Conservation (phyloP, 2,113 vertebrate species). For the Nasalis larvatus region DNA sequence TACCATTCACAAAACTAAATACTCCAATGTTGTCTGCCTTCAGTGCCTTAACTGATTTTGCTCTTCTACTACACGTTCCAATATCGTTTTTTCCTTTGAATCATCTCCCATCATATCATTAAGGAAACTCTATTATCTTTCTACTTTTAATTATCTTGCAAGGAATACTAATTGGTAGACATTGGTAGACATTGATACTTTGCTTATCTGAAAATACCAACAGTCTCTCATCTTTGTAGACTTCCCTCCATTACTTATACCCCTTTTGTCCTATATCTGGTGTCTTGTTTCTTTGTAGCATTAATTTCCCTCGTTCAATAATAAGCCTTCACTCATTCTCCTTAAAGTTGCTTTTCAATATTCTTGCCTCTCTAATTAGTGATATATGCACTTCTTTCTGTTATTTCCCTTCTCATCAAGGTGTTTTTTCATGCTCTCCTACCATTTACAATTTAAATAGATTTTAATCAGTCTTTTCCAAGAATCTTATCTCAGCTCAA, state of each 20-base stretch:
- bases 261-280: not conserved
- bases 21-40: not conserved
- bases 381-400: too few relatives aligned
- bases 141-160: not conserved
- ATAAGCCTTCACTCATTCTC: not conserved
- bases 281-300: not conserved
- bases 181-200: not conserved
- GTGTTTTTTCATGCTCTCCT: not conserved
- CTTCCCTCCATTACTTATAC: not conserved
- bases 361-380: not conserved
- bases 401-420: not conserved
- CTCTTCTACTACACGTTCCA: not conserved
- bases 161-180: not conserved
- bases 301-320: not conserved
- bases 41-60: not conserved
- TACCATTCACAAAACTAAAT: not conserved
- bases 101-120: not conserved
- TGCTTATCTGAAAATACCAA: not conserved
- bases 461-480: not conserved
- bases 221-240: not conserved
- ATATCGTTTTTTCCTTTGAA: not conserved
- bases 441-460: not conserved
- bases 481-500: not conserved
- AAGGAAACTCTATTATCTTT: not conserved
- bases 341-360: not conserved